Evolutionary conservation across 2,113 vertebrate species (phyloP), one percentile per base, ranked within the genome.

Genomic region (Vulpes vulpes): DNA sequence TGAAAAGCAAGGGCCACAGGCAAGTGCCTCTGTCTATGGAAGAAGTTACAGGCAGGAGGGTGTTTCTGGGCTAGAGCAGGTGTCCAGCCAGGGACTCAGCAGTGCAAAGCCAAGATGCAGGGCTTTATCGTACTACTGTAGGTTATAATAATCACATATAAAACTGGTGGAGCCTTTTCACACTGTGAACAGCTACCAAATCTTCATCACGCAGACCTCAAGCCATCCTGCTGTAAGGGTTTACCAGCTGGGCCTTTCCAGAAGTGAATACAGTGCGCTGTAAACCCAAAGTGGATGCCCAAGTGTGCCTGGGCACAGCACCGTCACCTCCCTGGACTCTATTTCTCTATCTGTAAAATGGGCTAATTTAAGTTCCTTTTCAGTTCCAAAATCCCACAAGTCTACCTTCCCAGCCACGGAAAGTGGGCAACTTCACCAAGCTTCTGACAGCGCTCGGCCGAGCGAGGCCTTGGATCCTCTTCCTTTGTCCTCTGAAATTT

Each of bases 41-140:
- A 59, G 83, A 94, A 43, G 51, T 59, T 43, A 23, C 0, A 43
- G 62, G 62, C 64, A 81, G 60, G 81, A 89, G 12, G 43, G 49
- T 65, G 78, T 79, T 82, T 83, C n/a, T 91, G 62, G 62, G 57
- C 76, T 30, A 57, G 71, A 92, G 88, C 78, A 94, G 76, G 89
- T 92, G 92, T 94, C 93, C 83, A 38, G 51, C 91, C n/a, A 55
- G 71, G 73, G 86, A 20, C 82, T 95, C 83, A 76, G 71, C 51
- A 84, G 82, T 32, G 62, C 67, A 89, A 15, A 96, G 86, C 62
- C 95, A 96, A 95, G 96, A 90, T 10, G 79, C 0, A 22, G 35
- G 15, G 19, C 32, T 93, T 91, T 93, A 81, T 88, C 90, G 43
- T 43, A 43, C 43, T 43, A 43, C 1, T 43, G 43, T 43, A 43